phyloP scores from a whole-genome alignment of 2,888 invertebrate species.

The Aphrophora alni region DNA sequence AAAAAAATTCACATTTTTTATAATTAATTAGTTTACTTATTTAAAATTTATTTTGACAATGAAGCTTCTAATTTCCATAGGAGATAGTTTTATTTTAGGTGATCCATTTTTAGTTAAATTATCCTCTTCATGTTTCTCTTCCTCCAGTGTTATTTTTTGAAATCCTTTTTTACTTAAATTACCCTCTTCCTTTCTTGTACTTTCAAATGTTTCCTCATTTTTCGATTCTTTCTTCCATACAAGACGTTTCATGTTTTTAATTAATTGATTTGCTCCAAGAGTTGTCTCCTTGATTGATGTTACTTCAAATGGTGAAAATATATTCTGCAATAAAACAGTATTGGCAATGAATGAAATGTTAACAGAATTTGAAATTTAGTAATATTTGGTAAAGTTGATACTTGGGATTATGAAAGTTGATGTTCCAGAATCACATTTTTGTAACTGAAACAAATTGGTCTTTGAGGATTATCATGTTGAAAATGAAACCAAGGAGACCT shows the following conservation, averaged over 20 bases:
- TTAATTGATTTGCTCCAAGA: neutral
- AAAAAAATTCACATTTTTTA: too few species aligned
- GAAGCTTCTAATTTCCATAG: neutral
- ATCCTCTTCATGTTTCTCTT: neutral
- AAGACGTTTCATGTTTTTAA: neutral
- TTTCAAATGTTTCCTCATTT: neutral
- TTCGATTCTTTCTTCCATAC: neutral
- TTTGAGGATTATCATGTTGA: too few species aligned
- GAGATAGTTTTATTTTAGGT: neutral
- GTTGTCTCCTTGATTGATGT: neutral
- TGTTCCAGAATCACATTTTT: too few species aligned
- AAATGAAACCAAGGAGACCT: too few species aligned
- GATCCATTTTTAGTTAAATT: neutral
- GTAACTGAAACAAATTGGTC: too few species aligned
- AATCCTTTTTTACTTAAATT: neutral
- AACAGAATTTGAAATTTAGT: too few species aligned
- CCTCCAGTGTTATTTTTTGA: too few species aligned
- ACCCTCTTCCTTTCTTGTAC: neutral
- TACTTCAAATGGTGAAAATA: neutral
- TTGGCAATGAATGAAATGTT: too few species aligned
- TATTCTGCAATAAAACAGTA: neutral
- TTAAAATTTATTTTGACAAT: neutral
- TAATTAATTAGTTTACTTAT: neutral
- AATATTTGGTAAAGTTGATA: too few species aligned
- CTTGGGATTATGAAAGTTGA: too few species aligned